Conservation (phyloP, 2,113 vertebrate genomes). For the Poeciliopsis prolifica region DNA sequence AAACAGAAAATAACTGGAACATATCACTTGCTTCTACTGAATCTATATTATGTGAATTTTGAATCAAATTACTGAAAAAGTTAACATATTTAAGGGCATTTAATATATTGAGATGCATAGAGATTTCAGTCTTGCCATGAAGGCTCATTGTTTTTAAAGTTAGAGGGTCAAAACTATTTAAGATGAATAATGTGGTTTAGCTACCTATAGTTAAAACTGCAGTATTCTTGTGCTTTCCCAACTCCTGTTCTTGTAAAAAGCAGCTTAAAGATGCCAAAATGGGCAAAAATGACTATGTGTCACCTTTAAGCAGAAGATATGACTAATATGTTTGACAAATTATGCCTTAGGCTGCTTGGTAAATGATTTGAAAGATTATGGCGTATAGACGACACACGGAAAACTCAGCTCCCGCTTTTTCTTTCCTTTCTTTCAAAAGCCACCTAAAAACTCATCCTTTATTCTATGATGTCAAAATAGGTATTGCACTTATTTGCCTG, state of each 20-base stretch:
- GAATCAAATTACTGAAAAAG: too few relatives aligned
- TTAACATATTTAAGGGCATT: too few relatives aligned
- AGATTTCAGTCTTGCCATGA: too few relatives aligned
- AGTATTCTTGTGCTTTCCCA: too few relatives aligned
- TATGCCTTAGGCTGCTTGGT: not conserved
- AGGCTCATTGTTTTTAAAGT: too few relatives aligned
- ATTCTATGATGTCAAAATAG: constrained; percentile 5
- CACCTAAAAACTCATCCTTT: not conserved
- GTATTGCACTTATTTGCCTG: not conserved
- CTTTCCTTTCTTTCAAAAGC: not conserved
- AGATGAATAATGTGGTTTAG: not conserved
- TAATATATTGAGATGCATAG: too few relatives aligned
- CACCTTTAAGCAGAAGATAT: not conserved
- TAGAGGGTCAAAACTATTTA: not conserved
- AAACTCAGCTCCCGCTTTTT: constrained; percentile 9
- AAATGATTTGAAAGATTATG: not conserved
- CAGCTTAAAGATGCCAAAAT: not conserved
- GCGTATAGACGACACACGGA: not conserved
- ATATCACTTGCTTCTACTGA: too few relatives aligned
- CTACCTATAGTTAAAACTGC: not conserved
- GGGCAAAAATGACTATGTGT: not conserved
- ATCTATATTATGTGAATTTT: too few relatives aligned
- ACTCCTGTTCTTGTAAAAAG: not conserved
- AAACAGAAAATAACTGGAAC: too few relatives aligned
- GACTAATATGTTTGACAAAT: not conserved